These are phyloP conservation scores for Decapterus maruadsi DNA, from an alignment of 2,797 vertebrate genomes.

Conservation along the genomic window DNA sequence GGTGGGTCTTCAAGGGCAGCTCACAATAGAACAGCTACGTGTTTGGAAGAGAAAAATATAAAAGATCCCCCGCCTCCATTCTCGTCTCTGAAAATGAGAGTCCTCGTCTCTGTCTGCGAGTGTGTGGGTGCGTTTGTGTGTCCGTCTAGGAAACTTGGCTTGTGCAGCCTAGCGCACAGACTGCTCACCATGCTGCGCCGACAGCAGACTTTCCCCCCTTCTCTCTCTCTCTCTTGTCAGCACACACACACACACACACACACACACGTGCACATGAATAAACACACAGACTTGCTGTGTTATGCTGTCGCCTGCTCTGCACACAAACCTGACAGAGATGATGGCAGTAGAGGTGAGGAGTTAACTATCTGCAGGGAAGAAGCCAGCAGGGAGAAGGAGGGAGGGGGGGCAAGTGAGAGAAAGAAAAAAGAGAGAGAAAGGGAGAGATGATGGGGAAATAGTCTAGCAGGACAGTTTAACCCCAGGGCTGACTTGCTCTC, in stretches of 20 bases:
- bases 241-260: conserved; percentile 43
- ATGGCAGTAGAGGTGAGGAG: conserved; percentile 82
- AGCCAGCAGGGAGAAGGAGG: conserved; percentile 62
- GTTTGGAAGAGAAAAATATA: conserved; percentile 78
- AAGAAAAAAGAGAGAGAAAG: conserved; percentile 33
- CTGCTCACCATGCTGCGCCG: conserved; percentile 79
- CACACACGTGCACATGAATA: conserved; percentile 30
- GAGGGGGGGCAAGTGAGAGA: conserved; percentile 30
- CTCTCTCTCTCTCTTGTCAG: conserved; percentile 33
- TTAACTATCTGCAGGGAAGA: conserved; percentile 78
- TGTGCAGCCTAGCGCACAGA: conserved; percentile 72
- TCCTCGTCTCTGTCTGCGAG: conserved; percentile 72
- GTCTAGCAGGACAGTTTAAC: conserved; percentile 58
- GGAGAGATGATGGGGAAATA: conserved; percentile 50
- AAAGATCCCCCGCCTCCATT: conserved; percentile 77
- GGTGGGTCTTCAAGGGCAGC: conserved; percentile 77
- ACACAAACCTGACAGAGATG: conserved; percentile 71
- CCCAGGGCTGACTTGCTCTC: conserved; percentile 68
- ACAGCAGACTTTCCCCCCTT: conserved; percentile 67
- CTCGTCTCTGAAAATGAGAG: conserved; percentile 75
- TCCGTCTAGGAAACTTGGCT: conserved; percentile 82
- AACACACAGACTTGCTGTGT: conserved; percentile 53
- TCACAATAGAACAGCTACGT: conserved; percentile 78
- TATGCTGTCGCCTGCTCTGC: conserved; percentile 54
- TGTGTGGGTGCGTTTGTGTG: conserved; percentile 79